Conservation (phyloP, 1,140 invertebrate genomes). For the Eumeta japonica region DNA sequence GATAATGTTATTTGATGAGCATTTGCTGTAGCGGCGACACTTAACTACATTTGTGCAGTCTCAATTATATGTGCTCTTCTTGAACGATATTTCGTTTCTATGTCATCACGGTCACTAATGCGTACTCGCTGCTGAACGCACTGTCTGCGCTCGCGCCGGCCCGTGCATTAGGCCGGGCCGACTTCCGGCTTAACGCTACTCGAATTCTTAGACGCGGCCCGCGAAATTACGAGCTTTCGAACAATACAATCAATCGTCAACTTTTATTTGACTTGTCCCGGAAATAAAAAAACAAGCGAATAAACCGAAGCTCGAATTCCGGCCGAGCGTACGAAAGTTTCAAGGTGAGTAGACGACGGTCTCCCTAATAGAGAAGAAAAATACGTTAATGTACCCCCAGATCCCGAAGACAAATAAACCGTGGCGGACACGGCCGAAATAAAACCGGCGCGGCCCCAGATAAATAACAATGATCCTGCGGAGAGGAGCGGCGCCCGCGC, state of each 20-base stretch:
- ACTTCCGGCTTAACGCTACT: conserved; percentile 27
- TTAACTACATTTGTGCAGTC: no score
- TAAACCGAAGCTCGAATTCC: conserved; percentile 37
- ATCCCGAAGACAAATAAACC: conserved; percentile 54
- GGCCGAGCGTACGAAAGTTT: conserved; percentile 39
- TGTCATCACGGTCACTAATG: no score
- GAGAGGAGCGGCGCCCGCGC: conserved; percentile 14
- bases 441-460: conserved; percentile 40
- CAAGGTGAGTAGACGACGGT: conserved; percentile 47
- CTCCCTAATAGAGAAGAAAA: conserved; percentile 56
- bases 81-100: no score
- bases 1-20: no score
- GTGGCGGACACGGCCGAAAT: conserved; percentile 45
- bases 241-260: conserved; percentile 36
- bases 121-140: no score
- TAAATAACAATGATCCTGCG: conserved; percentile 49
- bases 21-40: no score
- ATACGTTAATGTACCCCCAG: conserved; percentile 55
- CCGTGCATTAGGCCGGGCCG: no score
- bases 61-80: no score
- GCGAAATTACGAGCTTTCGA: conserved; percentile 35
- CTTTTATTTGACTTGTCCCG: conserved; percentile 50
- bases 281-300: conserved; percentile 49
- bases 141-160: no score
- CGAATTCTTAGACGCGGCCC: no score